Conservation (phyloP, 1,140 invertebrate species). For the Pseudoatta argentina region DNA sequence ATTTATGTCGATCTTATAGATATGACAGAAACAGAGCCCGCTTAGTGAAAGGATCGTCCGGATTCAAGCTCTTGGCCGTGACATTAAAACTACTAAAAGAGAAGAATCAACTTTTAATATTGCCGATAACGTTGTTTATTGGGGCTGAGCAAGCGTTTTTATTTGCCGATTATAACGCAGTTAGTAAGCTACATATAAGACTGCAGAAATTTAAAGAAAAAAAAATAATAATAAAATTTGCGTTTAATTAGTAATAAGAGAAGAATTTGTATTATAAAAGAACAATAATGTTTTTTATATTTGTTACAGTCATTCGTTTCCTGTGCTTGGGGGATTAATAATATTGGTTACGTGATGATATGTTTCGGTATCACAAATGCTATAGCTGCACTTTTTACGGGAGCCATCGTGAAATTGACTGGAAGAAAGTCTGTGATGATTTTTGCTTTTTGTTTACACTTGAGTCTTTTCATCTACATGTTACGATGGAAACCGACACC, state of each 20-base stretch:
- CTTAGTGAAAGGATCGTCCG: slow-evolving; percentile 83
- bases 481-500: slow-evolving; percentile 92
- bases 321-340: slow-evolving; percentile 95
- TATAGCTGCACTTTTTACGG: slow-evolving; percentile 92
- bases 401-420: slow-evolving; percentile 92
- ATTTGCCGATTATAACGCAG: slow-evolving; percentile 95
- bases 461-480: slow-evolving; percentile 89
- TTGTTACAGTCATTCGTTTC: slow-evolving; percentile 93
- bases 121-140: slow-evolving; percentile 97
- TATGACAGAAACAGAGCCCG: slow-evolving; percentile 84
- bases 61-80: slow-evolving; percentile 90
- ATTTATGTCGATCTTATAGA: slow-evolving; percentile 68
- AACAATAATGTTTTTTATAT: slow-evolving; percentile 10
- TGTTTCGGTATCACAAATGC: slow-evolving; percentile 95
- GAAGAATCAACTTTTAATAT: slow-evolving; percentile 93
- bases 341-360: slow-evolving; percentile 97
- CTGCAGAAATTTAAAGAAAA: neutral
- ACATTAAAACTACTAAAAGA: slow-evolving; percentile 92
- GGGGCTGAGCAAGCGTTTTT: slow-evolving; percentile 97
- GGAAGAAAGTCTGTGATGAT: slow-evolving; percentile 93
- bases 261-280: neutral
- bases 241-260: neutral
- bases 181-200: slow-evolving; percentile 83
- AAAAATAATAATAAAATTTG: neutral
- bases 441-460: slow-evolving; percentile 91